These are phyloP conservation scores for Cancer borealis DNA, from an alignment of 2,888 invertebrate species.

Conservation along the genomic window DNA sequence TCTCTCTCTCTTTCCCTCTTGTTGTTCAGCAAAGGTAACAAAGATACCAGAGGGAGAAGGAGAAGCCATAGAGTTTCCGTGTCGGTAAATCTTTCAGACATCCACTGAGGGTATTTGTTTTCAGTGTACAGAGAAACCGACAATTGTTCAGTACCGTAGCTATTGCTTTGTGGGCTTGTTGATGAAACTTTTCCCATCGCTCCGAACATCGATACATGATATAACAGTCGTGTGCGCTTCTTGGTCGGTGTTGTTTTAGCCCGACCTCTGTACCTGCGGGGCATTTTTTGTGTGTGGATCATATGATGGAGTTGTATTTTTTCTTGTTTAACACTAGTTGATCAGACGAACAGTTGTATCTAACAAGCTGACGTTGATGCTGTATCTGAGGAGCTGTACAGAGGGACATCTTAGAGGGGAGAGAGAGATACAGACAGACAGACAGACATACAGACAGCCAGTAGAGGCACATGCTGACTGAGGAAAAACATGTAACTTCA, in stretches of 20 bases:
- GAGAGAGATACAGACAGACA: neutral
- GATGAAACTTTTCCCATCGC: slow-evolving; percentile 15
- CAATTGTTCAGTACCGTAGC: slow-evolving; percentile 26
- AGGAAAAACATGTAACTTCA: neutral
- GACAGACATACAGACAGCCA: neutral
- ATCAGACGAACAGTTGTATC: neutral
- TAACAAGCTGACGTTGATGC: neutral
- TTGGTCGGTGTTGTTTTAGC: neutral
- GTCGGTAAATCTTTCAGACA: slow-evolving; percentile 17
- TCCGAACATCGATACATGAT: slow-evolving; percentile 26
- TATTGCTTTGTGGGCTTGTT: slow-evolving; percentile 14
- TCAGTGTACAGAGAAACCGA: neutral
- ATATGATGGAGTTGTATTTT: neutral
- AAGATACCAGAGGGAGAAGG: neutral
- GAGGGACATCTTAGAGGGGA: neutral
- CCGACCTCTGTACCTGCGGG: neutral
- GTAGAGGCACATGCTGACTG: neutral
- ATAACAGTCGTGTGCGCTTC: slow-evolving; percentile 26
- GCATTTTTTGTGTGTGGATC: neutral
- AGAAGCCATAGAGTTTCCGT: neutral
- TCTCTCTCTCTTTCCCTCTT: neutral
- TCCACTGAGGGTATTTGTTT: neutral
- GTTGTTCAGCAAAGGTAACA: neutral
- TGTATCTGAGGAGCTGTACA: neutral
- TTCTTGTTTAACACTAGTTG: neutral